Percentiles rank a stretch among this genome's conserved stretches.
Evolutionary conservation across 2,113 vertebrate genomes (phyloP).

Genomic region (Ailuropoda melanoleuca): DNA sequence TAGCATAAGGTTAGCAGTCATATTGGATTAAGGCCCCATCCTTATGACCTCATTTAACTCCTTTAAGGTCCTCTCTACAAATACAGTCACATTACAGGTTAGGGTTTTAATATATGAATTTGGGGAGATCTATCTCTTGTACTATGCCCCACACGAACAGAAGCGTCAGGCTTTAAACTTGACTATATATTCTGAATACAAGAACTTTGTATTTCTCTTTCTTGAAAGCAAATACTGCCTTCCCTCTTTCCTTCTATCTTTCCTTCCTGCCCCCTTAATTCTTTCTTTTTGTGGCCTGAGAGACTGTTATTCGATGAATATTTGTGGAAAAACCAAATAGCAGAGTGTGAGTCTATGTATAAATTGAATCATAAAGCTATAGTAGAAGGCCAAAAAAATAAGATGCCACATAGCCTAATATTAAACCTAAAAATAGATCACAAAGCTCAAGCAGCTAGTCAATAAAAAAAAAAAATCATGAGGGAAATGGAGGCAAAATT

Average conservation of each 20-base stretch:
- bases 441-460: neutral
- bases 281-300: neutral
- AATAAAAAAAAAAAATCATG: neutral
- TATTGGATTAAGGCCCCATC: neutral
- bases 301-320: neutral
- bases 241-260: neutral
- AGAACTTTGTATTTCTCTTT: neutral
- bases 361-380: neutral
- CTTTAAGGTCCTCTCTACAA: neutral
- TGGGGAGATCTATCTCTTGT: neutral
- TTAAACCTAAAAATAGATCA: neutral
- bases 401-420: neutral
- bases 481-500: neutral
- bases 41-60: neutral
- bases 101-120: neutral
- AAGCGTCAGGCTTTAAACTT: neutral
- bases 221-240: neutral
- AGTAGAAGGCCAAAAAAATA: neutral
- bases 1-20: neutral
- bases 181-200: neutral
- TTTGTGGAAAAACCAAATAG: neutral
- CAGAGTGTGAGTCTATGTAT: neutral
- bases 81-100: neutral
- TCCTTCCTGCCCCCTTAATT: neutral
- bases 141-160: neutral